Percentiles rank a stretch among this genome's conserved stretches.
Evolutionary conservation across 35 echinoderm and acorn worm genomes (phyloP).

Genomic region (Ophiothrix spiculata): DNA sequence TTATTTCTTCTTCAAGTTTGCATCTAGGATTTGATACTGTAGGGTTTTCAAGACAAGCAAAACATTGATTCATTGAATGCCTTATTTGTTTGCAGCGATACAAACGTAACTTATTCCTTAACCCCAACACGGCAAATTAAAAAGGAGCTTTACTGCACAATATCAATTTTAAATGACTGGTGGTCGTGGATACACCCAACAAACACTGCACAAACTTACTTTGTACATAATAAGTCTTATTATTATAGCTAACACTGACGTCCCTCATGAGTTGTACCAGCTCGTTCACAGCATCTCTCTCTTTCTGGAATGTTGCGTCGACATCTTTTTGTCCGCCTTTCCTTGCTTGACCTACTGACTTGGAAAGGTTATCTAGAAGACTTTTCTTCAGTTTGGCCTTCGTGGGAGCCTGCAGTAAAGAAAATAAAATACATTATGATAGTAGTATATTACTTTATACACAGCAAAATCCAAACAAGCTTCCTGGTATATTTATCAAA

Average conservation of each 20-base stretch:
- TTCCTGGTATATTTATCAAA: not conserved
- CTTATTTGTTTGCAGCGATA: no score
- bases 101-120: no score
- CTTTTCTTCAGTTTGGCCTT: conserved; percentile 89
- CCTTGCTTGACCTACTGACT: conserved; percentile 69
- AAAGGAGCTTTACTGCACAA: no score
- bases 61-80: no score
- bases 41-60: no score
- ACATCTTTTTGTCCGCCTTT: conserved; percentile 80
- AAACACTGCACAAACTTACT: conserved; percentile 42
- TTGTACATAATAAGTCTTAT: conserved; percentile 38
- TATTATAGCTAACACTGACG: conserved; percentile 54
- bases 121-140: no score
- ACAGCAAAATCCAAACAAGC: not conserved
- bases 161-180: no score
- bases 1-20: no score
- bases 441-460: not conserved
- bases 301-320: conserved; percentile 81
- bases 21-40: no score
- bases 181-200: no score
- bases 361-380: conserved; percentile 66
- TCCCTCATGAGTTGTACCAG: conserved; percentile 62
- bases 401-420: conserved; percentile 56
- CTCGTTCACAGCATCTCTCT: conserved; percentile 57
- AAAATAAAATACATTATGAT: conserved; percentile 9